Evolutionary conservation across 2,888 invertebrate species (phyloP), one percentile per base, ranked within the genome.

Genomic region (Chrysolina haemoptera): DNA sequence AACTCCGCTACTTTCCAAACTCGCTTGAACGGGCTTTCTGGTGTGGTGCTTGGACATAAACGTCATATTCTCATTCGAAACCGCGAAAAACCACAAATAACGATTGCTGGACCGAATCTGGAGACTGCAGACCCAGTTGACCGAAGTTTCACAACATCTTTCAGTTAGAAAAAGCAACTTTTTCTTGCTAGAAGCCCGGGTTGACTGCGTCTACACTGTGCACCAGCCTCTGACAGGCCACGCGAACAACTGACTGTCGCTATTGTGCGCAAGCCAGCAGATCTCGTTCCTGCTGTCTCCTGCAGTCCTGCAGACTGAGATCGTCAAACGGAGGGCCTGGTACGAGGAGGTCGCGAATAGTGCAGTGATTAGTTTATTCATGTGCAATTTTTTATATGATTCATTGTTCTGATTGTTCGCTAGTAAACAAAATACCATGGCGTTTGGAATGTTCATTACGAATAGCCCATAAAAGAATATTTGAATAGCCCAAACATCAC

Each of bases 11-110:
- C 53, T 55, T 55, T 67, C 67, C 40, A 41, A 67, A 53, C 40
- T 40, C 66, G 50, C 83, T 75, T 83, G 66, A 48, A 22, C 10
- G 40, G 66, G 53, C 14, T 67, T 67, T 16, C 40, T 50, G 40
- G 14, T 67, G 40, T 50, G 84, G 76, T 79, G 79, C 76, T 82
- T 84, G 62, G 84, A 82, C 78, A 83, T 82, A 76, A 85, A 84
- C 80, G 84, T 86, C 86, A 86, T 86, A 78, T 81, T 73, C 65
- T 68, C 65, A 67, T 70, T 68, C n/a, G 41, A 50, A 53, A 12
- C 40, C 10, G 22, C 10, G 43, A 35, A 27, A 48, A 22, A 12
- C n/a, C 65, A 20, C 50, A 12, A 35, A 66, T n/a, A 50, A 35
- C 40, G 35, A 50, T 46, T 16, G 27, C 16, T 27, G 0, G n/a